Evolutionary conservation across 2,797 vertebrate species (phyloP).

Genomic region (Ispidina lecontei): DNA sequence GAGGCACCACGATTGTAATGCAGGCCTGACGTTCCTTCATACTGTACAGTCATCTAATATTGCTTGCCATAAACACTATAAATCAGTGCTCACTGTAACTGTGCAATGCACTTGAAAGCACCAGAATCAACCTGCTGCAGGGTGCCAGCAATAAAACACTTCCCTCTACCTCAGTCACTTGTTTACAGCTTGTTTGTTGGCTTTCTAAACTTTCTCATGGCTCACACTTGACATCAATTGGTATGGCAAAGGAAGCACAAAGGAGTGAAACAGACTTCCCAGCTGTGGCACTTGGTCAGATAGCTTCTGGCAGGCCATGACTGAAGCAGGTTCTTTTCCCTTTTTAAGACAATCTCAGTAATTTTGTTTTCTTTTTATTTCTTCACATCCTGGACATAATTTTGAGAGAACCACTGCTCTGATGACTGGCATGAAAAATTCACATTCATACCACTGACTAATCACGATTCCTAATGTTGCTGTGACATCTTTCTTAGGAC

Average conservation of each 20-base stretch:
- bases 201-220: slow-evolving; percentile 46
- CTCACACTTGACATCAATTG: slow-evolving; percentile 51
- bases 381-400: neutral
- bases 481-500: neutral
- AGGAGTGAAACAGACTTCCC: neutral
- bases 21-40: slow-evolving; percentile 33
- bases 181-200: slow-evolving; percentile 65
- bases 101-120: neutral
- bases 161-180: slow-evolving; percentile 33
- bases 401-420: neutral
- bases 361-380: neutral
- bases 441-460: neutral
- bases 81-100: slow-evolving; percentile 29
- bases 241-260: neutral
- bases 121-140: neutral
- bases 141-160: slow-evolving; percentile 53
- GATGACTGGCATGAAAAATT: neutral
- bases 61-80: slow-evolving; percentile 59
- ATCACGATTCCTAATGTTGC: neutral
- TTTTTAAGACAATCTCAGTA: neutral
- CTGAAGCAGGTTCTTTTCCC: neutral
- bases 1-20: neutral
- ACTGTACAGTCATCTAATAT: slow-evolving; percentile 8
- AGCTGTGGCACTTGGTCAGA: neutral
- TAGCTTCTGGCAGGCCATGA: neutral